These are phyloP conservation scores for Silurus asotus DNA, from an alignment of 2,113 vertebrate species.

Conservation along the genomic window DNA sequence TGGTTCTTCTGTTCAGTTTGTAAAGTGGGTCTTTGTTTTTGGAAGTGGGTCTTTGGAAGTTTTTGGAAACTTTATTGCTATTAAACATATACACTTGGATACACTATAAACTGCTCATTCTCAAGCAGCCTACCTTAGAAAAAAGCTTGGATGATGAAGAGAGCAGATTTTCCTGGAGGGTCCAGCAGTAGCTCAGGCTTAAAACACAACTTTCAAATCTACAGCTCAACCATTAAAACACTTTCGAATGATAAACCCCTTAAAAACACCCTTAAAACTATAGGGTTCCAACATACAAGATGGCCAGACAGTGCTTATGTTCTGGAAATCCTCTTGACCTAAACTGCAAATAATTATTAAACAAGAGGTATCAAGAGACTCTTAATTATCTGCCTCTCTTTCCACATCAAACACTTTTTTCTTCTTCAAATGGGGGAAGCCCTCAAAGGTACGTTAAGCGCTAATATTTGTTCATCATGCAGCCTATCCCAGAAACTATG, in stretches of 20 bases:
- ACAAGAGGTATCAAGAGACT: background rate
- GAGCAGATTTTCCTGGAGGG: background rate
- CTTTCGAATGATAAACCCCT: background rate
- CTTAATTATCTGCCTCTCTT: background rate
- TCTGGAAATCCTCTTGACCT: too few relatives aligned
- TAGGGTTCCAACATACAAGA: background rate
- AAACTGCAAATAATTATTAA: background rate
- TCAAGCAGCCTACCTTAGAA: background rate
- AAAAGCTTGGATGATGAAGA: background rate
- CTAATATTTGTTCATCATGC: background rate
- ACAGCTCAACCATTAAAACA: background rate
- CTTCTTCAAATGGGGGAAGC: background rate
- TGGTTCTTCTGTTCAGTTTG: background rate
- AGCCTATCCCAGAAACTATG: background rate
- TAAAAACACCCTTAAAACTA: background rate
- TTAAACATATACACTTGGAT: background rate
- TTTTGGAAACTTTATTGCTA: background rate
- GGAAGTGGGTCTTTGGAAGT: too few relatives aligned
- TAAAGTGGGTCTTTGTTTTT: background rate
- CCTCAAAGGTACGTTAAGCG: background rate
- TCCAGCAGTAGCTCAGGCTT: background rate
- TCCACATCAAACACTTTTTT: background rate
- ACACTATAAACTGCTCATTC: background rate
- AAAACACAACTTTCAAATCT: slow-evolving; percentile 2
- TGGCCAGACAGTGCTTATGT: background rate